These are phyloP conservation scores for Pseudolycoriella hygida DNA, from an alignment of 2,888 invertebrate genomes.

Conservation along the genomic window DNA sequence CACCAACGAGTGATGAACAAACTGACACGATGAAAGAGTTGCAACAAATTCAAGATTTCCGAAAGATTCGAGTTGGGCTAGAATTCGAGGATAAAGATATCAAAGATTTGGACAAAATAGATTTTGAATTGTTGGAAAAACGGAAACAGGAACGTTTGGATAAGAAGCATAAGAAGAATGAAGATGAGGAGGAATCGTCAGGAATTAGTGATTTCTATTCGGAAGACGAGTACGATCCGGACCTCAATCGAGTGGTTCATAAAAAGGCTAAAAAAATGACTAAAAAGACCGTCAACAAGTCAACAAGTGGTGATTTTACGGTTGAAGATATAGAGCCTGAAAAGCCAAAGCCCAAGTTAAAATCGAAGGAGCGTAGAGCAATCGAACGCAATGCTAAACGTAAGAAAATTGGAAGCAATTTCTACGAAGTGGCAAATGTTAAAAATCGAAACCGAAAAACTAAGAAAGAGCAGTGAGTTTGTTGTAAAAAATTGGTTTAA, in stretches of 20 bases:
- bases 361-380: conserved; percentile 60
- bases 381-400: conserved; percentile 55
- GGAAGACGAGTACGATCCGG: conserved; percentile 39
- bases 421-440: conserved; percentile 76
- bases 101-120: conserved; percentile 28
- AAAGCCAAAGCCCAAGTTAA: conserved; percentile 30
- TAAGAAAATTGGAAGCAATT: conserved; percentile 73
- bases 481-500: too few relatives aligned
- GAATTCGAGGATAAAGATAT: conserved; percentile 43
- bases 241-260: conserved; percentile 23
- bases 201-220: conserved; percentile 51
- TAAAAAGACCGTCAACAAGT: conserved; percentile 22
- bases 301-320: conserved; percentile 34
- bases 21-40: conserved; percentile 16
- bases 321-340: conserved; percentile 30
- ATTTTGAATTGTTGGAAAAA: conserved; percentile 39
- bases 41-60: conserved; percentile 54
- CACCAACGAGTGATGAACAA: conserved; percentile 17
- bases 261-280: conserved; percentile 15
- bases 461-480: background rate
- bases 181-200: conserved; percentile 31
- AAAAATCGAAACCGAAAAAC: conserved; percentile 62
- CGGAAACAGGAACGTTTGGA: conserved; percentile 24
- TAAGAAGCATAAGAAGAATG: conserved; percentile 18
- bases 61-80: conserved; percentile 59